Percentiles rank a stretch among this genome's conserved stretches.
Conservation (phyloP, 2,888 invertebrate genomes). For the Tenthredo amoena region DNA sequence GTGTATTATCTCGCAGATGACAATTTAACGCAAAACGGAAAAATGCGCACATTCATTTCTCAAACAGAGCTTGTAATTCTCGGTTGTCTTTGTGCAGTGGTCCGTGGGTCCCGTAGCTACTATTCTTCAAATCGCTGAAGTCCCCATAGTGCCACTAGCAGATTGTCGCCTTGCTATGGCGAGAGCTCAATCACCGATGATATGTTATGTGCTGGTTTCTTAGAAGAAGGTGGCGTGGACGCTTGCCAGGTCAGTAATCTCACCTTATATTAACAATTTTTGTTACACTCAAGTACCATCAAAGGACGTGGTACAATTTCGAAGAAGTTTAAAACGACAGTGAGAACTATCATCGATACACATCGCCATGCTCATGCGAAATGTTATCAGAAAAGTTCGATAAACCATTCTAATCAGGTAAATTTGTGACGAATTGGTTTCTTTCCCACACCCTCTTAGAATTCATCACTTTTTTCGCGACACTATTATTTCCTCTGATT, state of each 20-base stretch:
- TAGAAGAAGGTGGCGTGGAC: conserved; percentile 39
- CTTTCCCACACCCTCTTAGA: too few species aligned
- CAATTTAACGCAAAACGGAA: not conserved
- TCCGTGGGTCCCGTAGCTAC: not conserved
- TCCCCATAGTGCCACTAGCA: conserved; percentile 21
- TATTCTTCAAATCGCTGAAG: conserved; percentile 25
- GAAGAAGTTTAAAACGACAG: not conserved
- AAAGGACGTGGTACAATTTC: not conserved
- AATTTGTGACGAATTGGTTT: not conserved
- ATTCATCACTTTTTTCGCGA: too few species aligned
- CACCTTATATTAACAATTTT: not conserved
- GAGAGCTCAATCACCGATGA: not conserved
- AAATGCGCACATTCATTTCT: not conserved
- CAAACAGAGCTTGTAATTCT: not conserved
- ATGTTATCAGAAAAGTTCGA: not conserved
- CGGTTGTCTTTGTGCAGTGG: not conserved
- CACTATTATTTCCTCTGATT: too few species aligned
- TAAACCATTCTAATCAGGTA: not conserved
- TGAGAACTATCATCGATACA: too few species aligned
- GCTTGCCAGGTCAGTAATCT: conserved; percentile 43
- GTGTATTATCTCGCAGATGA: not conserved
- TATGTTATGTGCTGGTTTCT: conserved; percentile 51
- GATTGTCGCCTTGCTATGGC: not conserved
- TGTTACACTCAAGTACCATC: not conserved
- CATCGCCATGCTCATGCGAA: too few species aligned